phyloP scores from a whole-genome alignment of 2,113 vertebrate species.

The Trematocara stigmaticum region DNA sequence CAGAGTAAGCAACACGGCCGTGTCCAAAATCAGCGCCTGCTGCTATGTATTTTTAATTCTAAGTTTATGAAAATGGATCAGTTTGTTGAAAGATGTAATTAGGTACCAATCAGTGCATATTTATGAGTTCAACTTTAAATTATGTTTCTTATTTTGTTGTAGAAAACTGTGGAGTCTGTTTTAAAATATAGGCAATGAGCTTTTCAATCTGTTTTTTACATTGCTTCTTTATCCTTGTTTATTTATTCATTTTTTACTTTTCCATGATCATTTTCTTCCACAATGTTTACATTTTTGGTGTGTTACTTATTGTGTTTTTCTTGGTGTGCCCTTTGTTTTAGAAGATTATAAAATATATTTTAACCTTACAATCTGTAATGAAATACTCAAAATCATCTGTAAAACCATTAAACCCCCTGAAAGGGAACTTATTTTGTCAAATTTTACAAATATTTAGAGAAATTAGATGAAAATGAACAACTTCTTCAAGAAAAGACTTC shows the following conservation, averaged over 20 bases:
- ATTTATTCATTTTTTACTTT: neutral
- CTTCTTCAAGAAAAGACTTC: neutral
- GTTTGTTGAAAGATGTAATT: neutral
- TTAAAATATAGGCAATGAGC: neutral
- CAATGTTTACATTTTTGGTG: neutral
- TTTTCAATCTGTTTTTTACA: neutral
- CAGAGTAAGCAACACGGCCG: neutral
- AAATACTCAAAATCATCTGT: neutral
- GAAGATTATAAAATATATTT: neutral
- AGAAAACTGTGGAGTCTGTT: neutral
- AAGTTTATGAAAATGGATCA: fast-evolving
- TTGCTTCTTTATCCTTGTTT: neutral
- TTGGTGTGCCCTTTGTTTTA: neutral
- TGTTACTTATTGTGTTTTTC: neutral
- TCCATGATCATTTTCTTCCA: neutral
- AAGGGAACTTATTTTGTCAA: neutral
- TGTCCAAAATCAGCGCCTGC: neutral
- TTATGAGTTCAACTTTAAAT: neutral
- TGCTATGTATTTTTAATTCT: neutral
- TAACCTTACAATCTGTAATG: neutral
- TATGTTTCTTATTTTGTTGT: neutral
- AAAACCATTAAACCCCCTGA: neutral
- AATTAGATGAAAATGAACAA: neutral
- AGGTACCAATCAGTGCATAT: neutral
- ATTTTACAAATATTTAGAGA: neutral